These are phyloP conservation scores for Mallateleia sp. DNA, from an alignment of 2,888 invertebrate species.

Conservation along the genomic window DNA sequence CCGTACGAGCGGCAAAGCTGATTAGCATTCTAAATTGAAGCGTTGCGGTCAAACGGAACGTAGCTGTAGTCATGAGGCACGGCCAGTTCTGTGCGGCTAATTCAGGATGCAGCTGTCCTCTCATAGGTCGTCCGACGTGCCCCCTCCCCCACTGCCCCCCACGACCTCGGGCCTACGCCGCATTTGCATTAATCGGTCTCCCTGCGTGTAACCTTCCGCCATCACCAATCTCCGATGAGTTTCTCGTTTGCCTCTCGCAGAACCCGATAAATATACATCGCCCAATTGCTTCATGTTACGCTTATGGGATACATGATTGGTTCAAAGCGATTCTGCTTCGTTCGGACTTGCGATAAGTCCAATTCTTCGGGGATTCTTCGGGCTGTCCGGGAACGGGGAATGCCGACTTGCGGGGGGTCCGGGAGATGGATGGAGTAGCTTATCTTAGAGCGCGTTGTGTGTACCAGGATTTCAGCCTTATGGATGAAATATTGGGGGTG, in stretches of 20 bases:
- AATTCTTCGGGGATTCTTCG: constrained; percentile 49
- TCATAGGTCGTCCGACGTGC: no score
- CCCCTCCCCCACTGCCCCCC: constrained; percentile 16
- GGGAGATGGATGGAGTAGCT: constrained; percentile 59
- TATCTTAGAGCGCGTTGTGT: constrained; percentile 57
- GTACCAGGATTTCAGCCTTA: constrained; percentile 55
- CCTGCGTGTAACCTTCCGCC: constrained; percentile 65
- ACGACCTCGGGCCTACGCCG: constrained; percentile 58
- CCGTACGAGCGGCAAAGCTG: no score
- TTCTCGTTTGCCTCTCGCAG: constrained; percentile 60
- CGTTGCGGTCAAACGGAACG: no score
- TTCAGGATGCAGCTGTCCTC: no score
- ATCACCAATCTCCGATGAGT: constrained; percentile 68
- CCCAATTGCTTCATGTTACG: constrained; percentile 64
- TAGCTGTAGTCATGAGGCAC: no score
- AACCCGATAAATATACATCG: constrained; percentile 67
- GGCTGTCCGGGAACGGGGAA: not conserved
- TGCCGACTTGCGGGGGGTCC: constrained; percentile 17
- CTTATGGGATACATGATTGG: constrained; percentile 31
- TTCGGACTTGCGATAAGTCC: constrained; percentile 4
- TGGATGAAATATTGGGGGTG: constrained; percentile 59
- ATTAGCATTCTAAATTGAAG: no score
- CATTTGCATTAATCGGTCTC: constrained; percentile 77
- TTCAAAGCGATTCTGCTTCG: constrained; percentile 32
- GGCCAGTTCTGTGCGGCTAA: no score